Evolutionary conservation across 2,113 vertebrate genomes (phyloP).

Genomic region (Phasianus colchicus): DNA sequence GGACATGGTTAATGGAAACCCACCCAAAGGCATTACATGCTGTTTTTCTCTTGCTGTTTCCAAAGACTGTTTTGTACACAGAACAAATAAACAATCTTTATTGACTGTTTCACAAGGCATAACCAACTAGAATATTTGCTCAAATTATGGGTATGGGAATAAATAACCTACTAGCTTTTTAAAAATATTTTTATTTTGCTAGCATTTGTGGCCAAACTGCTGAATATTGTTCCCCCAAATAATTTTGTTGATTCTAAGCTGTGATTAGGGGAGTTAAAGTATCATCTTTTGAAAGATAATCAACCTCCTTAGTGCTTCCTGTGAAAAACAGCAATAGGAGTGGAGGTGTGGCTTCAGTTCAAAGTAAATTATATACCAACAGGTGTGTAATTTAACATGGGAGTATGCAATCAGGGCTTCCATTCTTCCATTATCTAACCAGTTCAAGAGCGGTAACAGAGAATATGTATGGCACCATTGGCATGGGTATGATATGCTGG

Average conservation of each 20-base stretch:
- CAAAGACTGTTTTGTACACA: not conserved
- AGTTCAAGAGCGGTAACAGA: not conserved
- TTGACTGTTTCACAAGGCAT: not conserved
- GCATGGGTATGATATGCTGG: no score
- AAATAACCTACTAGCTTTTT: not conserved
- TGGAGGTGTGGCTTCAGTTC: not conserved
- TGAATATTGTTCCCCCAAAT: not conserved
- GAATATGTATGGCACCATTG: not conserved
- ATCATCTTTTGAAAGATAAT: not conserved
- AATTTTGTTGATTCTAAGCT: not conserved
- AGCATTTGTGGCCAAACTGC: not conserved
- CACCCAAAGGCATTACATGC: not conserved
- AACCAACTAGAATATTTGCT: not conserved
- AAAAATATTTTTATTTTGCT: no score
- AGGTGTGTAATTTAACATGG: not conserved
- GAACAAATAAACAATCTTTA: not conserved
- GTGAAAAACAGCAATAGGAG: not conserved
- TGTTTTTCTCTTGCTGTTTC: constrained; percentile 21
- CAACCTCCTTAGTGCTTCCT: not conserved
- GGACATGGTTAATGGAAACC: not conserved
- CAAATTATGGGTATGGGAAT: not conserved
- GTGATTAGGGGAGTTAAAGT: not conserved
- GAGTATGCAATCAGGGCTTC: not conserved
- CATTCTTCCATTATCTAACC: not conserved
- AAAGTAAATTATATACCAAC: not conserved